A percentile compares a stretch with the other conserved stretches of the same genome.
phyloP scores from a whole-genome alignment of 2,797 vertebrate genomes.

The Malurus splendens region DNA sequence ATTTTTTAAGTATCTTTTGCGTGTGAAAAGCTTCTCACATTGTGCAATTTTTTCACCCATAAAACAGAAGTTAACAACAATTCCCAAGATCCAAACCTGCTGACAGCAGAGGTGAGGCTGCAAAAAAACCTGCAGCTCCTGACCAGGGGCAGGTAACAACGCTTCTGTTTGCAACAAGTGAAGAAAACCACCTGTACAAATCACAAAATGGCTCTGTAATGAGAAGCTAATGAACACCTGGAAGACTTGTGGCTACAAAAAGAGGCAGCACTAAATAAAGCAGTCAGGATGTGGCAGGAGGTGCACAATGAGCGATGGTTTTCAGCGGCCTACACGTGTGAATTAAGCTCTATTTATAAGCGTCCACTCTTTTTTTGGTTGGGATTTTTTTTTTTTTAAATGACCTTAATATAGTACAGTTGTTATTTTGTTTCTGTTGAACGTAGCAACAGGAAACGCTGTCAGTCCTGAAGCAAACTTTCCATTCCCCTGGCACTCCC shows the following conservation, averaged over 20 bases:
- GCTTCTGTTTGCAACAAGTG: not conserved
- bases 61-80: not conserved
- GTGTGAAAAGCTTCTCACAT: not conserved
- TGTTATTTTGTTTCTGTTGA: constrained; percentile 60
- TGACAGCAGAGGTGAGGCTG: fast-evolving
- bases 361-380: not conserved
- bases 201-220: constrained; percentile 5
- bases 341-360: constrained; percentile 51
- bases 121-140: not conserved
- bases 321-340: not conserved
- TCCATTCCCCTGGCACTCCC: constrained; percentile 59
- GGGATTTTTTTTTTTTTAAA: not conserved
- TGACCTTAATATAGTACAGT: constrained; percentile 27
- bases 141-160: not conserved
- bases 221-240: not conserved
- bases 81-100: not conserved
- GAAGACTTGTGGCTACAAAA: constrained; percentile 2
- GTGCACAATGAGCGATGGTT: fast-evolving
- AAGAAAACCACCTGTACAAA: not conserved
- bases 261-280: constrained; percentile 25
- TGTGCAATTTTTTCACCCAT: not conserved
- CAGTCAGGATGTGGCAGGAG: not conserved
- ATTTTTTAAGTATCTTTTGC: not conserved
- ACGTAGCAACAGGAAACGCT: constrained; percentile 67
- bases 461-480: constrained; percentile 59